Conservation (phyloP, 1,140 invertebrate species). For the Drosophila aff. region DNA sequence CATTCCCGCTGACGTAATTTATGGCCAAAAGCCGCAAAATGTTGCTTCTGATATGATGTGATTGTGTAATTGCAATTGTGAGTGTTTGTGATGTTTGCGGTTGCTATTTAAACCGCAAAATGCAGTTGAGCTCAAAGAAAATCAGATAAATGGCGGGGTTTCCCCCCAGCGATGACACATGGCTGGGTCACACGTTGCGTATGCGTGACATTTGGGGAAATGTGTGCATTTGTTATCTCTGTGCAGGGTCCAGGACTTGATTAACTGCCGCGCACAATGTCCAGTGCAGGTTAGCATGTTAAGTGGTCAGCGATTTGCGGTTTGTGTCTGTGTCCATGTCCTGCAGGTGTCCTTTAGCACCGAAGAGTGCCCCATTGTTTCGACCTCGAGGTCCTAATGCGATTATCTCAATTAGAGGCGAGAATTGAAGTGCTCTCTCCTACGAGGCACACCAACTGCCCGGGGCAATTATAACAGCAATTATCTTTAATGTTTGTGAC, state of each 20-base stretch:
- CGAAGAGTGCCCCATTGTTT: slow-evolving; percentile 1
- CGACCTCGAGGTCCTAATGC: slow-evolving; percentile 49
- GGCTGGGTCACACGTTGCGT: slow-evolving; percentile 59
- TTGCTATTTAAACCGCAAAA: slow-evolving; percentile 8
- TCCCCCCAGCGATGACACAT: slow-evolving; percentile 32
- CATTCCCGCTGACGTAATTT: slow-evolving; percentile 47
- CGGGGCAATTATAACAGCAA: slow-evolving; percentile 71
- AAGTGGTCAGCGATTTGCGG: slow-evolving; percentile 67
- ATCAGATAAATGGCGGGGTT: slow-evolving; percentile 3
- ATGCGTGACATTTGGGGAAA: slow-evolving; percentile 59
- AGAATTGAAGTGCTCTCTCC: slow-evolving; percentile 35
- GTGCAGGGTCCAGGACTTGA: slow-evolving; percentile 55
- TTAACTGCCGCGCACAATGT: slow-evolving; percentile 21
- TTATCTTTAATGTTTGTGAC: slow-evolving; percentile 73
- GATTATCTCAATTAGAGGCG: slow-evolving; percentile 68
- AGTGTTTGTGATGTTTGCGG: slow-evolving; percentile 19
- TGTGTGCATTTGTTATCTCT: slow-evolving; percentile 56
- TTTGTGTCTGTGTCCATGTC: slow-evolving; percentile 11
- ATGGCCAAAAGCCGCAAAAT: slow-evolving; percentile 32
- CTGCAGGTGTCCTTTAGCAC: slow-evolving; percentile 45
- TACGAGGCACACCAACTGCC: slow-evolving; percentile 15
- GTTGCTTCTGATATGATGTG: slow-evolving; percentile 7
- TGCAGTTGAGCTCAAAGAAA: slow-evolving; percentile 12
- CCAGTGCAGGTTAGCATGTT: slow-evolving; percentile 51
- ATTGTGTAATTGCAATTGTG: slow-evolving; percentile 20